These are phyloP conservation scores for Bembecia ichneumoniformis DNA, from an alignment of 2,888 invertebrate genomes.

Conservation along the genomic window DNA sequence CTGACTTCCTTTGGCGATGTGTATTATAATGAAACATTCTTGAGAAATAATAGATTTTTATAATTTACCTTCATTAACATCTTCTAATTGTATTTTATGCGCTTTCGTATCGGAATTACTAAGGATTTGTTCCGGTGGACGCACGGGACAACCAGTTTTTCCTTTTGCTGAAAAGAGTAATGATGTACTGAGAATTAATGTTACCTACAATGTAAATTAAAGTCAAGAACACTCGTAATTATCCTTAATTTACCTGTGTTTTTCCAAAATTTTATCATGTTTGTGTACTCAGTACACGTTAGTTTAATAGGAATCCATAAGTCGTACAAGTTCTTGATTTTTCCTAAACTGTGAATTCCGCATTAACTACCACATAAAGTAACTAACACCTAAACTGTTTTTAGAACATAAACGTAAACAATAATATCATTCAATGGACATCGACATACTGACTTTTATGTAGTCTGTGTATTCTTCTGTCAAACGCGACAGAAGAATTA, in stretches of 20 bases:
- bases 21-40: too few species aligned
- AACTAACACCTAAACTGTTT: too few species aligned
- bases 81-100: constrained; percentile 1
- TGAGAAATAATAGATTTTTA: not conserved
- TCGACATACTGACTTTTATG: too few species aligned
- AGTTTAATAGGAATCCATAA: not conserved
- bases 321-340: too few species aligned
- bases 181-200: not conserved
- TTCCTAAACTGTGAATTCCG: constrained; percentile 21
- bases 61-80: constrained; percentile 44
- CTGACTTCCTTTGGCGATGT: too few species aligned
- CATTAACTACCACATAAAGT: constrained; percentile 10
- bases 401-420: constrained; percentile 36
- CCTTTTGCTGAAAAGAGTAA: constrained; percentile 55
- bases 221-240: not conserved
- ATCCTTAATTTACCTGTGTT: constrained; percentile 71
- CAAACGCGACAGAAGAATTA: too few species aligned
- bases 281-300: constrained; percentile 21
- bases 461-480: too few species aligned
- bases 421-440: constrained; percentile 25
- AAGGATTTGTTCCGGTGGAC: constrained; percentile 48
- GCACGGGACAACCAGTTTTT: constrained; percentile 62
- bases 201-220: not conserved
- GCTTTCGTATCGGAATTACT: constrained; percentile 23
- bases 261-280: constrained; percentile 85